These are phyloP conservation scores for Lepus timidus DNA, from an alignment of 2,113 vertebrate species.

Conservation along the genomic window DNA sequence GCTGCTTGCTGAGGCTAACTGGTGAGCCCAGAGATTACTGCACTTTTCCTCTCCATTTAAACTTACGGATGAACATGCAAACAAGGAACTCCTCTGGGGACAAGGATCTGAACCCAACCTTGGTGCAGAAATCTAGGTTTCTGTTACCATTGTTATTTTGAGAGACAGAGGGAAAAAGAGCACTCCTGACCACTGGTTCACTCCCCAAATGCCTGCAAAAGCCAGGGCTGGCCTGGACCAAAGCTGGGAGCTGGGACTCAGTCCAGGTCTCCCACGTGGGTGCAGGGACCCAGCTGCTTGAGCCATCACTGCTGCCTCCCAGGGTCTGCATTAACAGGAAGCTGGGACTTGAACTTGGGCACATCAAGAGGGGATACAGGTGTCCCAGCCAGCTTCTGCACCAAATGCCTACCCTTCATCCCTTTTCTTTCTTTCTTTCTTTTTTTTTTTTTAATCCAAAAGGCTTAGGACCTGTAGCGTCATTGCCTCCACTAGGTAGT, in stretches of 20 bases:
- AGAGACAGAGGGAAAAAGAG: no score
- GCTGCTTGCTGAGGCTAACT: background rate
- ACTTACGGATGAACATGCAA: background rate
- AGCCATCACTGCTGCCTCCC: no score
- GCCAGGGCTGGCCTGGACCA: no score
- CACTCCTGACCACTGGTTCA: no score
- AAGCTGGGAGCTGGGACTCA: no score
- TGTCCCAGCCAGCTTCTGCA: background rate
- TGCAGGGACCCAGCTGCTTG: no score
- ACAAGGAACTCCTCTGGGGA: background rate
- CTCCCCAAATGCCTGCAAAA: no score
- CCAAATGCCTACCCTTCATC: background rate
- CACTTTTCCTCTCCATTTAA: background rate
- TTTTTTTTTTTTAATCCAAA: background rate
- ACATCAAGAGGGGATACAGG: no score
- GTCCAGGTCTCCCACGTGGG: no score
- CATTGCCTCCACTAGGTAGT: accelerated
- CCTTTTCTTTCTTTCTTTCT: background rate
- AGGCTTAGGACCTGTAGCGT: background rate
- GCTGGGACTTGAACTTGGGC: no score
- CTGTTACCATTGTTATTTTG: no score
- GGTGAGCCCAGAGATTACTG: background rate
- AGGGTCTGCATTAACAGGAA: no score
- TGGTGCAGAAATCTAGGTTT: background rate
- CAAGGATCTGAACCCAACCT: background rate